These are phyloP conservation scores for Drosophila ficusphila DNA, from an alignment of 1,140 invertebrate species.

Conservation along the genomic window DNA sequence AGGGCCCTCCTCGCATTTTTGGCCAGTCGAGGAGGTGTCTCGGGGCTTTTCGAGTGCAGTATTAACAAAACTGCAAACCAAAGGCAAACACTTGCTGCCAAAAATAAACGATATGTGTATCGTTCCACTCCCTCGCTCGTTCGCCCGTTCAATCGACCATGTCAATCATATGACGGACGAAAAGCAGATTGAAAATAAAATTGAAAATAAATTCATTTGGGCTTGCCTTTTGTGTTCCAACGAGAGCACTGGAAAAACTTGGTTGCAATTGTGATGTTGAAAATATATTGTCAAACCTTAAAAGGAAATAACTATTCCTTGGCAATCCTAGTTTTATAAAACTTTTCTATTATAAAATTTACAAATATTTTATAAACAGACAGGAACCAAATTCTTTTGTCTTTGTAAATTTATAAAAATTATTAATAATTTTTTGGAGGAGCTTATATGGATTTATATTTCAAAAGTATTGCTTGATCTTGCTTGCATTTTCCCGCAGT, in stretches of 20 bases:
- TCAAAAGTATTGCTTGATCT: no score
- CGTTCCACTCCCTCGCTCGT: conserved; percentile 11
- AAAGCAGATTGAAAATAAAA: conserved; percentile 48
- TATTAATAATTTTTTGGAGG: not conserved
- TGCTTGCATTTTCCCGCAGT: not conserved
- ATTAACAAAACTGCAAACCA: conserved; percentile 49
- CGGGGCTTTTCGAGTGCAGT: conserved; percentile 33
- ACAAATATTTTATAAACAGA: no score
- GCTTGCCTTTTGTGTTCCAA: conserved; percentile 9
- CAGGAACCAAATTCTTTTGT: no score
- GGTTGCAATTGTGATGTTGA: no score
- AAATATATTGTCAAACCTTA: not conserved
- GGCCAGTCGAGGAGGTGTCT: conserved; percentile 23
- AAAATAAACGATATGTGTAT: conserved; percentile 42
- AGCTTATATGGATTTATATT: no score
- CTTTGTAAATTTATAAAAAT: not conserved
- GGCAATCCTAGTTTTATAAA: no score
- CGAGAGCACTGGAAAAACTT: conserved; percentile 12
- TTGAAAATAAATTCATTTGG: conserved; percentile 45
- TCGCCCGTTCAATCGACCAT: conserved; percentile 40
- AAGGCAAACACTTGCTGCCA: conserved; percentile 48
- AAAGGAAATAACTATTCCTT: no score
- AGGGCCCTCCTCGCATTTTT: conserved; percentile 7
- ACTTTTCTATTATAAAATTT: no score
- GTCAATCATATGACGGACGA: conserved; percentile 48